Percentiles rank a stretch among this genome's conserved stretches.
phyloP scores from a whole-genome alignment of 2,888 invertebrate species.

The Lithophane semibrunnea region DNA sequence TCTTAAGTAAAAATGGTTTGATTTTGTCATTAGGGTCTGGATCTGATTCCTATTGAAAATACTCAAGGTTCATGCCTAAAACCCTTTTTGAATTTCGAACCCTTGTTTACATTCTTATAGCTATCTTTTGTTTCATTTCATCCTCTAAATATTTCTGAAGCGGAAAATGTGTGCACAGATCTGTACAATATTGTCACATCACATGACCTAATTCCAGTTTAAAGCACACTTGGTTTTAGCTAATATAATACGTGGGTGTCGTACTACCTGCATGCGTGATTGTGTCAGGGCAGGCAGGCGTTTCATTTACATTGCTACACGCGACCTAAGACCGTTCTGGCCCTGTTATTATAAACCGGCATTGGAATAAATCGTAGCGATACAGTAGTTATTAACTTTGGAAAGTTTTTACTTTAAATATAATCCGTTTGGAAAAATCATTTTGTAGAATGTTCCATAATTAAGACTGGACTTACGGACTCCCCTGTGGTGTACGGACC shows the following conservation, averaged over 20 bases:
- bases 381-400: slow-evolving; percentile 46
- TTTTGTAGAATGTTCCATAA: neutral
- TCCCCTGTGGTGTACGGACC: neutral
- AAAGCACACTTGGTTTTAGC: slow-evolving; percentile 57
- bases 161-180: neutral
- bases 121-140: slow-evolving; percentile 26
- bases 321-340: slow-evolving; percentile 62
- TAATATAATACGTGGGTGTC: slow-evolving; percentile 63
- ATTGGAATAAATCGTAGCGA: slow-evolving; percentile 55
- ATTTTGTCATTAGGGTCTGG: neutral
- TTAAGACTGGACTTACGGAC: neutral
- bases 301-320: slow-evolving; percentile 72
- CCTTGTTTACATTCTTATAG: neutral
- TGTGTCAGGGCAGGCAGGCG: slow-evolving; percentile 64
- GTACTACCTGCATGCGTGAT: slow-evolving; percentile 69
- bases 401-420: slow-evolving; percentile 25
- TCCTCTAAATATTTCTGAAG: slow-evolving; percentile 5
- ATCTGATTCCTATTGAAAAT: neutral
- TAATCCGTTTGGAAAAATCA: slow-evolving; percentile 12
- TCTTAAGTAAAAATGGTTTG: neutral
- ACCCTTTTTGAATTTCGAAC: slow-evolving; percentile 2
- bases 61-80: neutral
- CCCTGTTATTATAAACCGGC: slow-evolving; percentile 67
- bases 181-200: slow-evolving; percentile 38
- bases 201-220: slow-evolving; percentile 64